Base-by-base conservation (phyloP, 2,797 vertebrate species). In the Danio albolineatus region DNA sequence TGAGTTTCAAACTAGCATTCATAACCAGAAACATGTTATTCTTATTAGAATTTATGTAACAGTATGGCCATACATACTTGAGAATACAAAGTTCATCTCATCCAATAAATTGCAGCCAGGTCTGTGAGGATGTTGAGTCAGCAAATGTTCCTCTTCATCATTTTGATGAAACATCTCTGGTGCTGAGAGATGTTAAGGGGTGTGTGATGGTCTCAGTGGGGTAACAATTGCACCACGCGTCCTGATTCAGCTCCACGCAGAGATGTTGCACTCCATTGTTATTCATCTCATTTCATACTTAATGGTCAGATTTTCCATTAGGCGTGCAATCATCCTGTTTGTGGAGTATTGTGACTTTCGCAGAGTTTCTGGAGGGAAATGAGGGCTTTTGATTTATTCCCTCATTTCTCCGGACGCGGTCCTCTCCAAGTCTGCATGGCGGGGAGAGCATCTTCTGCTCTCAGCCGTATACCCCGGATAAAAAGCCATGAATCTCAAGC, bases 281-380 rank as follows among this genome's bases (percentile, higher is more conserved):
- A 81, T 79, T 73, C 66, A 74, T 73, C 80, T 79, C 69, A 79
- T 79, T 85, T 81, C 70, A 83, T 75, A 82, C 79, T 79, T 71
- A 82, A 65, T 83, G 76, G 82, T 81, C 80, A 73, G 69, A 84
- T 86, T 86, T 86, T 86, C 83, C 85, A 84, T 84, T 82, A 72
- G 70, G 9, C 57, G 36, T 57, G 19, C 65, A 73, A 77, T 56
- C 70, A 38, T 78, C 71, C 57, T 65, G 48, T 60, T 83, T 79
- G 76, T 81, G 72, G 71, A 73, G 76, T 76, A 59, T 62, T 78
- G 61, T 65, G 76, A 74, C 82, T 82, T 82, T 80, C 41, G 54
- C 48, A 48, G 78, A 84, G 79, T 75, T 81, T 79, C 79, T 81
- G 41, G 67, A 56, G 61, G 39, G 57, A 79, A 81, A 83, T 65